A percentile compares a stretch with the other conserved stretches of the same genome.
Evolutionary conservation across 2,888 invertebrate genomes (phyloP).

Genomic region (Parapristionchus giblindavisi): DNA sequence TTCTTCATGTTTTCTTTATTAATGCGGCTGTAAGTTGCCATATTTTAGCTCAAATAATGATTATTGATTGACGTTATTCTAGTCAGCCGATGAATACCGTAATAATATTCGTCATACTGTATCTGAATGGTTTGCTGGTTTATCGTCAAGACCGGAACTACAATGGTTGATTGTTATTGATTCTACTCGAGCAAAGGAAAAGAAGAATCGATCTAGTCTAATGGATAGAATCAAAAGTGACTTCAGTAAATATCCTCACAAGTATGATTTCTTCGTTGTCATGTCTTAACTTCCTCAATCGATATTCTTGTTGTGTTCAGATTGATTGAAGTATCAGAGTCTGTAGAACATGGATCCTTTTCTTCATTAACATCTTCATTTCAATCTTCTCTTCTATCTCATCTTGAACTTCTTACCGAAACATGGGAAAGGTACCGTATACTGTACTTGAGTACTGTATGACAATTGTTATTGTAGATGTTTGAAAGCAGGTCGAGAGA

Average conservation of each 20-base stretch:
- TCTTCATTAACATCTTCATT: conserved; percentile 45
- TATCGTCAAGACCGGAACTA: conserved; percentile 50
- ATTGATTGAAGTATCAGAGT: conserved; percentile 54
- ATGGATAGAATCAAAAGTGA: conserved; percentile 64
- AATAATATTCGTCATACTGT: conserved; percentile 59
- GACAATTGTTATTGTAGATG: conserved; percentile 14
- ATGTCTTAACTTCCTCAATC: not conserved
- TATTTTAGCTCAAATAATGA: not conserved
- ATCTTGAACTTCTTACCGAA: conserved; percentile 50
- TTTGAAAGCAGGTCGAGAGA: conserved; percentile 19
- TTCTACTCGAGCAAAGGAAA: conserved; percentile 60
- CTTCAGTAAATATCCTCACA: conserved; percentile 53
- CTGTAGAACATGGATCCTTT: conserved; percentile 52
- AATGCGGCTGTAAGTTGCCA: conserved; percentile 54
- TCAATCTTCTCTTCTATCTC: conserved; percentile 45
- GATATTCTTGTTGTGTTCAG: conserved; percentile 13
- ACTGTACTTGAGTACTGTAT: too few relatives aligned
- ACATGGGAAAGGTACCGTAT: conserved; percentile 47
- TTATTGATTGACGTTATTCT: conserved; percentile 32
- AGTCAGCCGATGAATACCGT: conserved; percentile 66
- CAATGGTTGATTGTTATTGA: conserved; percentile 68
- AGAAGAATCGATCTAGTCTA: conserved; percentile 57
- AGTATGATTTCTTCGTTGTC: too few relatives aligned
- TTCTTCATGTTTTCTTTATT: conserved; percentile 63
- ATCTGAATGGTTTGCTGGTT: conserved; percentile 66